phyloP scores from a whole-genome alignment of 2,888 invertebrate species.

The Aphodius sticticus region DNA sequence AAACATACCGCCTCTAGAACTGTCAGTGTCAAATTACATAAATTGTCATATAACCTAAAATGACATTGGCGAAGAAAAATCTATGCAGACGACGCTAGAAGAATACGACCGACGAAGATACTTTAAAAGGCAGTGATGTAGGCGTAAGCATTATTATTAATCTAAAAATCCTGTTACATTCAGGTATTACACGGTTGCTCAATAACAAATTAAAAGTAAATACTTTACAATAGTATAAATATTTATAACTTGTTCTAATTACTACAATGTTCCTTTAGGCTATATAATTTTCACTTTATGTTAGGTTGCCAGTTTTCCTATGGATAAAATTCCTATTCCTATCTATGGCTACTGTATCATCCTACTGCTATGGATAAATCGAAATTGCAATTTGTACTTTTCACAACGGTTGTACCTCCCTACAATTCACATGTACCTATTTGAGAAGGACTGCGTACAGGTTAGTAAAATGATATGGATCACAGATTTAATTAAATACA shows the following conservation, averaged over 20 bases:
- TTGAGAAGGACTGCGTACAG: neutral
- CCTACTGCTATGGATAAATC: neutral
- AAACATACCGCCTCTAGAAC: no score
- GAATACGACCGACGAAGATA: no score
- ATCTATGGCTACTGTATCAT: neutral
- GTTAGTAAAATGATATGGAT: neutral
- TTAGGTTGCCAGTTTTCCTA: neutral
- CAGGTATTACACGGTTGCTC: neutral
- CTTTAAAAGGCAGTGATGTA: neutral
- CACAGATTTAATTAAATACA: neutral
- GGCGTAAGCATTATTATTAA: neutral
- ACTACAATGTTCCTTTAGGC: neutral
- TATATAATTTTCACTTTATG: neutral
- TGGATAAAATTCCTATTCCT: neutral
- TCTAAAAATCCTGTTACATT: neutral
- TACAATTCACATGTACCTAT: neutral
- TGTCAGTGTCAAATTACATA: no score
- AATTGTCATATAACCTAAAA: no score
- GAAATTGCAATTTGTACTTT: neutral
- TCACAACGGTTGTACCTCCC: neutral
- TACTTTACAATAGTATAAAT: neutral
- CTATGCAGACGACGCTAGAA: no score
- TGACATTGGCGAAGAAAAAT: no score
- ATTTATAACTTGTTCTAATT: neutral
- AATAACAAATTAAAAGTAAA: neutral